Evolutionary conservation across 2,888 invertebrate genomes (phyloP).

Genomic region (Melanostoma mellinum): DNA sequence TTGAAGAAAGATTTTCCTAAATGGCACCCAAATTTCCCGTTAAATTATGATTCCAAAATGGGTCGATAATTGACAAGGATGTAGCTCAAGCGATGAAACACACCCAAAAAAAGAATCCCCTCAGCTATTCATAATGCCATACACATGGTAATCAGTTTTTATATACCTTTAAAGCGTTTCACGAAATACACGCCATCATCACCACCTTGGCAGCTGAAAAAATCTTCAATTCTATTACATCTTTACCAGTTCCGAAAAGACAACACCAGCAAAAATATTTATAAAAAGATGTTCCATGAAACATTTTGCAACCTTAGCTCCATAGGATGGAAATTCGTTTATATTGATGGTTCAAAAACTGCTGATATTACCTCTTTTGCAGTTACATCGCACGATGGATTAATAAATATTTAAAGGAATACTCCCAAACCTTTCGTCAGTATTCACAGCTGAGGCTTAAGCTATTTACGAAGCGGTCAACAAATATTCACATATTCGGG

Average conservation of each 20-base stretch:
- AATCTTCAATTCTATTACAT: neutral
- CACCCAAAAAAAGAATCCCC: no score
- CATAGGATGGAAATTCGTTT: neutral
- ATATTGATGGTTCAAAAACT: conserved; percentile 3
- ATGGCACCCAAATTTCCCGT: conserved; percentile 10
- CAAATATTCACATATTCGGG: neutral
- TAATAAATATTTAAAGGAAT: neutral
- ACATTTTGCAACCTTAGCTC: no score
- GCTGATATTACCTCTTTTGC: conserved; percentile 1
- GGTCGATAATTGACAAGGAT: neutral
- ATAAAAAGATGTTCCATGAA: neutral
- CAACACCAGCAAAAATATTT: neutral
- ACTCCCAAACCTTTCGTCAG: neutral
- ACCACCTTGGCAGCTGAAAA: neutral
- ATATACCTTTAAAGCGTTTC: no score
- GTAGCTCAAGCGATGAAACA: conserved; percentile 4
- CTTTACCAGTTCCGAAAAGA: neutral
- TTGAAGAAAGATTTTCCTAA: conserved; percentile 25
- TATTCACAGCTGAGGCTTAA: conserved; percentile 8
- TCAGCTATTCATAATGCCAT: no score
- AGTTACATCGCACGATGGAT: conserved; percentile 5
- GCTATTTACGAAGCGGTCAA: conserved; percentile 13
- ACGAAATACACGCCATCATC: no score
- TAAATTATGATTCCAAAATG: conserved; percentile 3
- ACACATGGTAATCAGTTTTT: no score